Evolutionary conservation across 1,140 invertebrate genomes (phyloP), one percentile per base, ranked within the genome.

Genomic region (Melipona quadrifasciata): DNA sequence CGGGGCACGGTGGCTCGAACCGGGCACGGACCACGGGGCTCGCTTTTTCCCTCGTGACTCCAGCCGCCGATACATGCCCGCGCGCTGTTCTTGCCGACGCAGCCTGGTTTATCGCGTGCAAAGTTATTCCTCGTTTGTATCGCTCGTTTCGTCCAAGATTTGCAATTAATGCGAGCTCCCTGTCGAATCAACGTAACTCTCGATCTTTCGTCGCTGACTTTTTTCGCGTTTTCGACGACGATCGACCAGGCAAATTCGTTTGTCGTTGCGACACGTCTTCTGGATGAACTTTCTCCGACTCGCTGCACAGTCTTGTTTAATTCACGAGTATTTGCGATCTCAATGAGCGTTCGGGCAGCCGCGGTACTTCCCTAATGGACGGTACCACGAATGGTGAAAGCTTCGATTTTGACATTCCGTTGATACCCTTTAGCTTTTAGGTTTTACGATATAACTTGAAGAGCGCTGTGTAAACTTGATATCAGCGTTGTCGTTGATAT

Each of bases 81-180:
- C 27, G 4, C 74, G 31, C 58, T 19, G 16, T 68, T 65, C 17
- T 31, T 71, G 65, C 80, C n/a, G n/a, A 24, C 16, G 11, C 39
- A 24, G 53, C 76, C 86, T 90, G 88, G 89, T 93, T 94, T 94
- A 94, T 93, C 92, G 94, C 85, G 91, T 93, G 92, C 87, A 91
- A 94, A 94, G 93, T 93, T 93, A 91, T 93, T 93, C 88, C 89
- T 55, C 57, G n/a, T n/a, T n/a, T n/a, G n/a, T n/a, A n/a, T n/a
- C n/a, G n/a, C n/a, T n/a, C n/a, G 21, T n/a, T 79, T 39, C 39
- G 39, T 74, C 71, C 79, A 51, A 34, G 57, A 61, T 34, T 67
- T n/a, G 16, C 51, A 53, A 47, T 47, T 47, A 8, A 47, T 47
- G 39, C 39, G 6, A 47, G 8, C 39, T 47, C 8, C 8, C 39